Evolutionary conservation across 2,113 vertebrate genomes (phyloP).

Genomic region (Notarius lentiginosus): DNA sequence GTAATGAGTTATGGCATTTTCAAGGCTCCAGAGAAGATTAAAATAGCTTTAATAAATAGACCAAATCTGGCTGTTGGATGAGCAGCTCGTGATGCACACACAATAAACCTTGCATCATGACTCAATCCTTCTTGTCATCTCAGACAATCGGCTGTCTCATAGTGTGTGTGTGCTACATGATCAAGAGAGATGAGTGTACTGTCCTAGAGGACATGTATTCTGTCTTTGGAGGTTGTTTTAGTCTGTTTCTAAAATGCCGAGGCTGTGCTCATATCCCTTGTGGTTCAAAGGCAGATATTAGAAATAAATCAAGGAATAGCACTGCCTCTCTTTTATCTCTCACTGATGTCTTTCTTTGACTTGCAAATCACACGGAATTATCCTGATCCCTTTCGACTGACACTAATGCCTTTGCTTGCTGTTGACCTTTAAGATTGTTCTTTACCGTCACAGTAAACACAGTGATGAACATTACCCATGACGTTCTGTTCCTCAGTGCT

Average conservation of each 20-base stretch:
- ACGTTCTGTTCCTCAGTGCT: neutral
- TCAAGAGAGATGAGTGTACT: neutral
- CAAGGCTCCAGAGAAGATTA: neutral
- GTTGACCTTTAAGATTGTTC: conserved; percentile 41
- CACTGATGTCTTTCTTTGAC: conserved; percentile 5
- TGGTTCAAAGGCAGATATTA: conserved; percentile 26
- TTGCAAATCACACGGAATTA: conserved; percentile 30
- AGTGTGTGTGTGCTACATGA: conserved; percentile 15
- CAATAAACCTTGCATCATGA: conserved; percentile 13
- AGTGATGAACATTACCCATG: conserved; percentile 28
- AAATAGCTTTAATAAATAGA: conserved; percentile 5
- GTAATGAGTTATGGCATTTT: conserved; percentile 2
- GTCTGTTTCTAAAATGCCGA: conserved; percentile 8
- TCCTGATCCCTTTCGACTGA: conserved; percentile 34
- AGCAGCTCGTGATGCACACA: neutral
- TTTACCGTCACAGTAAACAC: conserved; percentile 32
- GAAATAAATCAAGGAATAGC: neutral
- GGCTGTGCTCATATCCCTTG: conserved; percentile 26
- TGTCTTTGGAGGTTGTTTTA: neutral
- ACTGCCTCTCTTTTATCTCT: neutral
- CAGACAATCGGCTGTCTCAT: neutral
- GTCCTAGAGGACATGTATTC: conserved; percentile 22
- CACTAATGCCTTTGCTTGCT: conserved; percentile 33
- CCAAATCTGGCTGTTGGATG: neutral
- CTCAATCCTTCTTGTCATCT: conserved; percentile 7